Evolutionary conservation across 2,888 invertebrate species (phyloP), one percentile per base, ranked within the genome.

Genomic region (Phyllotreta cruciferae): DNA sequence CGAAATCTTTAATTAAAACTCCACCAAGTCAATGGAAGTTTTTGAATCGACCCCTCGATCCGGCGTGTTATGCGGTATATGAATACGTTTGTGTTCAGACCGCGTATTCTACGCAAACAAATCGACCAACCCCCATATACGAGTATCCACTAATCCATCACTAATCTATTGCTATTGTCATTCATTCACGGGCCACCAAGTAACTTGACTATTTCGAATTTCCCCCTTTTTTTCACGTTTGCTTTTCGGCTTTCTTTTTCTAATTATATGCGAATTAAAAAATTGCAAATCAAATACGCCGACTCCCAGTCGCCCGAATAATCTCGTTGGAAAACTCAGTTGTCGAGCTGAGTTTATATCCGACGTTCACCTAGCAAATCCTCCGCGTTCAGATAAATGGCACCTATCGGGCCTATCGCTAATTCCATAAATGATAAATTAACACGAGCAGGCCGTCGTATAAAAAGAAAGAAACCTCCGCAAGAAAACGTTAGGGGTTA

Each of bases 51-150:
- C 60, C 63, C 63, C 55, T 60, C 56, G 37, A 47, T 64, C 39
- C 39, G 35, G 47, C 50, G 39, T 54, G 61, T 57, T 56, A 39
- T 55, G 55, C 55, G 53, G 54, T 45, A 55, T 63, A 63, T 64
- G 63, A 64, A 64, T 60, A 64, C 63, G 63, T 64, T 64, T 64
- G 63, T 60, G 52, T 60, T 64, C 60, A 55, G 60, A 52, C 63
- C 63, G 60, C 60, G 60, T 60, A 64, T 64, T 64, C 58, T 56
- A 55, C 50, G 58, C 63, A 58, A 64, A 64, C 63, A 64, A 14
- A 60, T 49, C 52, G 62, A 52, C 56, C 55, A 56, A 56, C 62
- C 62, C 62, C 62, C 52, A 62, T 4, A 24, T 56, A 35, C 56
- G 62, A 57, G 53, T 56, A 52, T 62, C 45, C 56, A 56, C 63